These are phyloP conservation scores for Sebastes trivittatus DNA, from an alignment of 2,797 vertebrate genomes.

Conservation along the genomic window DNA sequence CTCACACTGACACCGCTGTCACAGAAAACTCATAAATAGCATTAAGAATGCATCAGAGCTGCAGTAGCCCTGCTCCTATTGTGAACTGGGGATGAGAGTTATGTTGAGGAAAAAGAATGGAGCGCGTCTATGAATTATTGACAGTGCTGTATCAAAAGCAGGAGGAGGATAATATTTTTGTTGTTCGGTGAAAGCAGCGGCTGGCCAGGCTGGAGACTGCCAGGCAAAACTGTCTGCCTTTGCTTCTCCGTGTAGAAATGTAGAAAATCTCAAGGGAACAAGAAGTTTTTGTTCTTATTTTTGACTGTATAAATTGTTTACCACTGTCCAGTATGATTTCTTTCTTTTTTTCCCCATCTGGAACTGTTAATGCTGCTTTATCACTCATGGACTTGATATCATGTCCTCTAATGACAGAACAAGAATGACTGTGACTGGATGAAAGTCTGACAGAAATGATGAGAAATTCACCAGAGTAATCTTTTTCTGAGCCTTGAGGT, in stretches of 20 bases:
- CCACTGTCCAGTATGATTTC: not conserved
- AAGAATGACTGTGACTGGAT: not conserved
- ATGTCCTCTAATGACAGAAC: not conserved
- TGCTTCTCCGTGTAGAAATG: conserved; percentile 4
- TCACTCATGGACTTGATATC: not conserved
- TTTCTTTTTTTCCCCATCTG: not conserved
- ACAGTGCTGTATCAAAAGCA: conserved; percentile 58
- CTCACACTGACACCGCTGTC: conserved; percentile 49
- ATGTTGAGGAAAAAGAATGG: conserved; percentile 50
- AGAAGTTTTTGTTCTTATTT: not conserved
- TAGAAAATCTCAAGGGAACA: not conserved
- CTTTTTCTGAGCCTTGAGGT: conserved; percentile 12
- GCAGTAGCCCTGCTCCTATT: conserved; percentile 48
- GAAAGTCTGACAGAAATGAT: conserved; percentile 10
- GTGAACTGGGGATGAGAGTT: conserved; percentile 50
- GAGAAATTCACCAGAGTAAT: not conserved
- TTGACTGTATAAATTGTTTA: not conserved
- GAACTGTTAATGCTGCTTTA: not conserved
- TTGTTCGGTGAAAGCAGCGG: conserved; percentile 43
- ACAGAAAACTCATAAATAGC: conserved; percentile 70
- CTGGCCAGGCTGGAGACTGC: conserved; percentile 18
- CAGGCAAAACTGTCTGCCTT: conserved; percentile 8
- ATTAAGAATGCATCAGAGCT: conserved; percentile 77
- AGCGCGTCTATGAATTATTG: conserved; percentile 64
- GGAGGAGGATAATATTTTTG: conserved; percentile 60